Evolutionary conservation across 2,113 vertebrate species (phyloP), one percentile per base, ranked within the genome.

Genomic region (Agapornis roseicollis): DNA sequence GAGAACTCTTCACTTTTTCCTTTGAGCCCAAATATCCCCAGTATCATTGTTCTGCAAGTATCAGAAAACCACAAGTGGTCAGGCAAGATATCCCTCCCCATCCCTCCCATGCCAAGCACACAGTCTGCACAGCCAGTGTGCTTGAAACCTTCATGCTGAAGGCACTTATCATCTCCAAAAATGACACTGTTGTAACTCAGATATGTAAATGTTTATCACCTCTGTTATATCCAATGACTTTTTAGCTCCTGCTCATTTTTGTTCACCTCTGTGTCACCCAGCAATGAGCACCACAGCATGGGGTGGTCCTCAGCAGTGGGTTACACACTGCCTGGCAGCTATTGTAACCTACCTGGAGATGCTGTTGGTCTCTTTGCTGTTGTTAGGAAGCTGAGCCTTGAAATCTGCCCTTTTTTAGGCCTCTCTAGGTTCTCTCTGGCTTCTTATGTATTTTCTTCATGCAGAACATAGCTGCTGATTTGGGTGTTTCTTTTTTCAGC

Each of bases 151-250:
- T 80, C 11, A 0, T 0, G 37, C 44, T 17, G 24, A 44, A 5
- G 20, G 1, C 73, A 11, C 74, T 94, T 96, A 86, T 93, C 91
- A 47, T 6, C 7, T 12, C 89, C 73, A 25, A 42, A 58, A 23
- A 14, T 2, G 73, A 3, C 80, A 66, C 80, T 44, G 68, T 10
- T 68, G 70, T 15, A 7, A 2, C 41, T 39, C 84, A 41, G 89
- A 94, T 84, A 92, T 0, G 23, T 11, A 5, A 17, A 14, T 69
- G 74, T 85, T 93, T 63, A 35, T 84, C 61, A 35, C 50, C 60
- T 47, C 1, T 13, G 28, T 11, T 25, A 2, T 0, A n/a, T 1
- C 61, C 2, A 0, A 1, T 9, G 68, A 9, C 42, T 4, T 5
- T 50, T 47, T 5, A 37, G 31, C 47, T 31, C 33, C 22, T 68